Conservation (phyloP, 2,797 vertebrate species). For the Heliangelus exortis region DNA sequence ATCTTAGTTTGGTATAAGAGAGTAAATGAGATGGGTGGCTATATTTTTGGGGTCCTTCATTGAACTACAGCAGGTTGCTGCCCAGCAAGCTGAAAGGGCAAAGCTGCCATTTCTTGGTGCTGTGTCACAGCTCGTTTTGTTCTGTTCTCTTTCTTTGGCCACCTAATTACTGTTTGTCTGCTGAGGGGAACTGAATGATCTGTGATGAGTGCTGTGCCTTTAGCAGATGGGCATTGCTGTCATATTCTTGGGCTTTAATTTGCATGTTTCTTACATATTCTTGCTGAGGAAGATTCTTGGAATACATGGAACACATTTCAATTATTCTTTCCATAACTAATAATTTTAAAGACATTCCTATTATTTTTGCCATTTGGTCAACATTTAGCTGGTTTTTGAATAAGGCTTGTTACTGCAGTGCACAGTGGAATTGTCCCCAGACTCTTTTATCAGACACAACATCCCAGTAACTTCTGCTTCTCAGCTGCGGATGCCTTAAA, state of each 20-base stretch:
- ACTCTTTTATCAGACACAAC: neutral
- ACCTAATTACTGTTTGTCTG: neutral
- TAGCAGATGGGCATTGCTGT: conserved; percentile 4
- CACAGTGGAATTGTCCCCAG: neutral
- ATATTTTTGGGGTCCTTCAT: neutral
- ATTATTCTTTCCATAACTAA: neutral
- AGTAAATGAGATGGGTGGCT: neutral
- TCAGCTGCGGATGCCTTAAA: neutral
- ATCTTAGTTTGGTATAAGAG: neutral
- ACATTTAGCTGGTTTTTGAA: neutral
- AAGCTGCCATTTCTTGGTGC: neutral
- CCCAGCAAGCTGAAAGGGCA: conserved; percentile 22
- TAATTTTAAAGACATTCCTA: neutral
- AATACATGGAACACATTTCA: neutral
- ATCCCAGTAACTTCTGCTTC: neutral
- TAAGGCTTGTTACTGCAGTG: neutral
- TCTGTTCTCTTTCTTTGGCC: conserved; percentile 14
- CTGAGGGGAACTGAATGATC: neutral
- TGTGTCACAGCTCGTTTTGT: conserved; percentile 19
- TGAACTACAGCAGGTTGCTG: neutral
- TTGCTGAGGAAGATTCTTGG: neutral
- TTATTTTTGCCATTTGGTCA: neutral
- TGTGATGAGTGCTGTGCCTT: neutral
- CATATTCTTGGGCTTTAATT: neutral
- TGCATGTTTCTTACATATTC: neutral